Base-by-base conservation (phyloP, 2,113 vertebrate genomes). In the Genyomyrus donnyi region DNA sequence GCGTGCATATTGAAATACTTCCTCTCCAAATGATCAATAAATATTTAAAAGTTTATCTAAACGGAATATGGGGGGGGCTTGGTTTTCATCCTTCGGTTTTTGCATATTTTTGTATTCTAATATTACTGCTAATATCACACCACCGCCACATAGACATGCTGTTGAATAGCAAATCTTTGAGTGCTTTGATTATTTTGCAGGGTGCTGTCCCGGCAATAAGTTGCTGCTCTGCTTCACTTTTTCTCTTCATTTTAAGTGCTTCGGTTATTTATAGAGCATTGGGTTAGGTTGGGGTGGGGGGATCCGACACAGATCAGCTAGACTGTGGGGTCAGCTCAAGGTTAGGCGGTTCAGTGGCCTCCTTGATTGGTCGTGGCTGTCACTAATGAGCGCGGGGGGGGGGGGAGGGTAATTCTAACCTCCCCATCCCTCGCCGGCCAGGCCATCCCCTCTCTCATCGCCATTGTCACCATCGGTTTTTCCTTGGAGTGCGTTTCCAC, bases 291-390 rank as follows among this genome's bases (percentile, higher is more conserved):
- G 48, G 89, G 90, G 52, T 90, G 92, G 92, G 91, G 90, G 89
- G 90, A 87, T 91, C 92, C 91, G 93, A 90, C 93, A 95, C 24
- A 92, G 93, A 95, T 94, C 93, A 93, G 94, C 92, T 94, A 94
- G 93, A 92, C 93, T 62, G 83, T 80, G 90, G 94, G 95, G 95
- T 95, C 95, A 94, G 92, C 91, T 94, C 94, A 96, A 96, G 95
- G 95, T 96, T 94, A 95, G 93, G 92, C 91, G 91, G 92, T 94
- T 95, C 92, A 94, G 92, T 94, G 92, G 90, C 91, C 80, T 70
- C 91, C 93, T 93, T 93, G 85, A 95, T 95, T 95, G 95, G 94
- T 92, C 92, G 91, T 46, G 87, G 93, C 92, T 92, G 49, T 90
- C 89, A 83, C 84, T 94, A 95, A 94, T 93, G 94, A 94, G 93